Conservation (phyloP, 2,113 vertebrate species). For the Nibea albiflora region DNA sequence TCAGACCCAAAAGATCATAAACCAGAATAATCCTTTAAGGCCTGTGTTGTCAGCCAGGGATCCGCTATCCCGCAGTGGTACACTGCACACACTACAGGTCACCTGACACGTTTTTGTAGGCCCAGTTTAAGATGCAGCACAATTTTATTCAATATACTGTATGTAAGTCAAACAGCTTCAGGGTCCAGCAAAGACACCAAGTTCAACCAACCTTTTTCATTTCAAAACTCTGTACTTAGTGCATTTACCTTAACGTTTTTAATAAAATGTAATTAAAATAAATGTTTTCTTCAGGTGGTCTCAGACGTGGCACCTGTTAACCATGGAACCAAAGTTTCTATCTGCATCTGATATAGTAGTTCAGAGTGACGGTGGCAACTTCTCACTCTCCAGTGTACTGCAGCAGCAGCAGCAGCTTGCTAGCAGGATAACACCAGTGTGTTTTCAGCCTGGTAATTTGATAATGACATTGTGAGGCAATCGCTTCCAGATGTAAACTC, state of each 20-base stretch:
- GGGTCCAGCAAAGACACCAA: no score
- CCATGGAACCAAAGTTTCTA: not conserved
- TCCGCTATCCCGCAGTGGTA: no score
- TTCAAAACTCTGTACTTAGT: no score
- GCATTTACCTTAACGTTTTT: not conserved
- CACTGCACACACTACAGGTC: no score
- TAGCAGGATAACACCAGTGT: slow-evolving; percentile 10
- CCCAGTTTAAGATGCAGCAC: no score
- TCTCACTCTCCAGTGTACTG: slow-evolving; percentile 9
- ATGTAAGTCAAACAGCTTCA: no score
- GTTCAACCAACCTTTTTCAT: not conserved
- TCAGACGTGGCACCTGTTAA: not conserved
- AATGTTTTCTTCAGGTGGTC: not conserved
- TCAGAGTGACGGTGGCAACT: slow-evolving; percentile 2
- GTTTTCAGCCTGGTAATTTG: slow-evolving; percentile 71
- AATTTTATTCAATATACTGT: no score
- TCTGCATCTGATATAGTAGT: not conserved
- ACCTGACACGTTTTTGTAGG: no score
- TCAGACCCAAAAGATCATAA: no score
- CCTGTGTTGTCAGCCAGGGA: no score
- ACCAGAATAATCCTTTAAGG: no score
- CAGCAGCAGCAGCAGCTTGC: not conserved
- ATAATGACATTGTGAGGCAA: slow-evolving; percentile 71
- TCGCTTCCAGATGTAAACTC: slow-evolving; percentile 70
- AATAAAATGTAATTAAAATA: not conserved